Base-by-base conservation (phyloP, 2,113 vertebrate species). In the Sebastes fasciatus region DNA sequence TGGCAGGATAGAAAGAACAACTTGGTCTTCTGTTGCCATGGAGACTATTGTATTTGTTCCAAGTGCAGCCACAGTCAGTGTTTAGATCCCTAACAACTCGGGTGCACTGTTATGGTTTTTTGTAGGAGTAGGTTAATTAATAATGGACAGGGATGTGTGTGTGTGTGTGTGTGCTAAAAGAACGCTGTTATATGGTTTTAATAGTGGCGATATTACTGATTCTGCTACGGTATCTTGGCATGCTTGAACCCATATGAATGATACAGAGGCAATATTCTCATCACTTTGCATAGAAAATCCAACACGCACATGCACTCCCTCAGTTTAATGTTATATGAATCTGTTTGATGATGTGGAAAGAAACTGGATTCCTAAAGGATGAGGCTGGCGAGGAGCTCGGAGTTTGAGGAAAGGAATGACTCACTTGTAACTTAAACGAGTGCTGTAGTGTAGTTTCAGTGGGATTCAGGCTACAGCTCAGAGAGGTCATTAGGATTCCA, bases 21-120 rank as follows among this genome's bases (percentile, higher is more conserved):
- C 73, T 86, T 74, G 74, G 43, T 87, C 87, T 65, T 80, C 71
- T 90, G 95, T 94, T 96, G 89, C 93, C 90, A 94, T 94, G 91
- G 93, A 85, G 84, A 94, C 91, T 61, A 46, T 78, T 83, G 76
- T 80, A 82, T 84, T 65, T 76, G 52, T 83, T 85, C 74, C 55
- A 60, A 69, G 49, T 82, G 85, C 80, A 89, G 74, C 58, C 66
- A 54, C 58, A 43, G 64, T 89, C 86, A 70, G 75, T 84, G 75
- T 92, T 83, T 55, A 74, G 79, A 82, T 83, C 76, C 40, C 63
- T 19, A 23, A 79, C 34, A 89, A 83, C 81, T 79, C 48, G 77
- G 61, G 83, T 79, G 70, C 81, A 70, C 5, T 17, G 21, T 5
- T 75, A 62, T 34, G 52, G 19, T 58, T 49, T 82, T 79, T 14